Evolutionary conservation across 2,888 invertebrate species (phyloP).

Genomic region (Ramazzottius varieornatus): DNA sequence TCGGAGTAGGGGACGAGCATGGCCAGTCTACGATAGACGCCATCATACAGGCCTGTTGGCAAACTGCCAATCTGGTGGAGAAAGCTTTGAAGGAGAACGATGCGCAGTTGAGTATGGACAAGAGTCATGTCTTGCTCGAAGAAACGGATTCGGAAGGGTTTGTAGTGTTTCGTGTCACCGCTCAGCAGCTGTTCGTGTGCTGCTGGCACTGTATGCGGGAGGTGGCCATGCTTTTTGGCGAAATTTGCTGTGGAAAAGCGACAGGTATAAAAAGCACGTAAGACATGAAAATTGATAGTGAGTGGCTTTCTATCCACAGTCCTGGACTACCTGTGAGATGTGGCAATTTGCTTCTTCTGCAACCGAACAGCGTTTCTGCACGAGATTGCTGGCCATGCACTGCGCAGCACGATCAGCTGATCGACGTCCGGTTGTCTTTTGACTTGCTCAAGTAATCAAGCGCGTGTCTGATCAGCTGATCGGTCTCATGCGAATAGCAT

Average conservation of each 20-base stretch:
- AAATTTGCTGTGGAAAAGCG: not conserved
- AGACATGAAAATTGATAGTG: too few relatives aligned
- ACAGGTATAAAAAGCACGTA: too few relatives aligned
- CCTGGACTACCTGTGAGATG: too few relatives aligned
- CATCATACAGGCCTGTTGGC: not conserved
- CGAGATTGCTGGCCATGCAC: too few relatives aligned
- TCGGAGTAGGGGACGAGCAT: not conserved
- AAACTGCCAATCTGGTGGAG: not conserved
- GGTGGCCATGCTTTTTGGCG: not conserved
- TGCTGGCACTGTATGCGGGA: not conserved
- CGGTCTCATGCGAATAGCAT: too few relatives aligned
- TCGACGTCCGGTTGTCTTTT: too few relatives aligned
- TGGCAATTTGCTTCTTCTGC: too few relatives aligned
- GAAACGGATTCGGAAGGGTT: not conserved
- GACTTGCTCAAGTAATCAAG: too few relatives aligned
- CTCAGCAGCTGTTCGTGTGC: not conserved
- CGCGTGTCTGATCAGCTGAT: too few relatives aligned
- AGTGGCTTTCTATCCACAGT: too few relatives aligned
- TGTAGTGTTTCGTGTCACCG: not conserved
- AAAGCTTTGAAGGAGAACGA: not conserved
- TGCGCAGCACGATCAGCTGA: too few relatives aligned
- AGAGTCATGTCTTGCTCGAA: not conserved
- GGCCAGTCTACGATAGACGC: not conserved
- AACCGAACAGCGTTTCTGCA: too few relatives aligned
- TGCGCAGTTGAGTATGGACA: not conserved